Evolutionary conservation across 2,113 vertebrate genomes (phyloP), one percentile per base, ranked within the genome.

Genomic region (Geococcyx californianus): DNA sequence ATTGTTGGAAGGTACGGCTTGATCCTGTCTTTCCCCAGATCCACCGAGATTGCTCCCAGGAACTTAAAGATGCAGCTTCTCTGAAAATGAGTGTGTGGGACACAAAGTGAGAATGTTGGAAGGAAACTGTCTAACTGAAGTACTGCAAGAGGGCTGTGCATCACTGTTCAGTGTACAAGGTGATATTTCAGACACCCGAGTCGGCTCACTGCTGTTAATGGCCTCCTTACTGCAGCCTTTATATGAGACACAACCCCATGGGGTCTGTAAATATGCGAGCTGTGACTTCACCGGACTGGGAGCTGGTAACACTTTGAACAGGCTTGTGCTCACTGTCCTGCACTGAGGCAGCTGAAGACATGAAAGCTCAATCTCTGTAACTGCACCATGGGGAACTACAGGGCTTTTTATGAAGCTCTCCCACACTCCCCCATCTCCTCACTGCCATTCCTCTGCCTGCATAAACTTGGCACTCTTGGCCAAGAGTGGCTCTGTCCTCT

Each of bases 31-130:
- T 96, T 96, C n/a, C 99, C 99, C 58, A 99, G 98, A 89, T 99
- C 98, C 95, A 99, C 96, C 0, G 99, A 98, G 8, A 98, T 96
- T 4, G 99, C 99, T n/a, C 99, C 99, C 14, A 99, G 97, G 95
- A 99, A 99, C 76, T 99, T 99, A 87, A 99, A 99, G 92, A 99
- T 98, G 77, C 99, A 99, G 0, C 97, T 99, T 98, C 99, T 99
- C 99, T 99, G 97, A 58, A 97, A 97, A 60, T 31, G 91, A 94
- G 25, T 1, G 4, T 10, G 17, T 13, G 33, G 31, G n/a, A 93
- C 21, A 73, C 5, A 6, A 63, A 55, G 24, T 73, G 23, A 94
- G 45, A 75, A 74, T 24, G 13, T 4, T 87, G 59, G 28, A 82
- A 88, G 26, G 33, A 34, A 84, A 49, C 34, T 21, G 76, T 26